These are phyloP conservation scores for Biston stratarius DNA, from an alignment of 2,888 invertebrate genomes.

Conservation along the genomic window DNA sequence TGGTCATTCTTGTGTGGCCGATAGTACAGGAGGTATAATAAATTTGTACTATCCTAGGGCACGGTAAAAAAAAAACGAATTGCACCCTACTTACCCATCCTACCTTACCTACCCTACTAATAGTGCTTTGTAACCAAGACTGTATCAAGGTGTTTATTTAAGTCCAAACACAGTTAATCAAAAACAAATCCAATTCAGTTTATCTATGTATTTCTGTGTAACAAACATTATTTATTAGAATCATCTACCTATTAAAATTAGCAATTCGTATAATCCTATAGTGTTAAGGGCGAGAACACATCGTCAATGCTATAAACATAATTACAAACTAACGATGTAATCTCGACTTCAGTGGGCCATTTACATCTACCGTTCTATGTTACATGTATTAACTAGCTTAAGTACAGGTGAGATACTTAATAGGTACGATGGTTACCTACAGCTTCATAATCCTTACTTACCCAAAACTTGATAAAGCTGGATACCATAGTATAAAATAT, in stretches of 20 bases:
- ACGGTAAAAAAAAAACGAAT: too few species aligned
- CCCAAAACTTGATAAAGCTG: constrained; percentile 34
- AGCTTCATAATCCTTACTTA: constrained; percentile 14
- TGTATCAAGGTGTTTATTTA: too few species aligned
- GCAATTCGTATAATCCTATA: constrained; percentile 62
- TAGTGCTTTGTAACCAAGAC: too few species aligned
- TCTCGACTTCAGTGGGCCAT: constrained; percentile 50
- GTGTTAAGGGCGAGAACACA: constrained; percentile 61
- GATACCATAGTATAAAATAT: constrained; percentile 26
- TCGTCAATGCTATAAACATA: constrained; percentile 45
- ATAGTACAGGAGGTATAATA: too few species aligned
- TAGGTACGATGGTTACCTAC: constrained; percentile 16
- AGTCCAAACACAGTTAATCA: too few species aligned
- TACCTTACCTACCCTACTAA: too few species aligned
- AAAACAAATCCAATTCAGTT: constrained; percentile 60
- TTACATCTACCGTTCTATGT: constrained; percentile 45
- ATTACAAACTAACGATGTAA: constrained; percentile 46
- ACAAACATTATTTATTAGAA: constrained; percentile 81
- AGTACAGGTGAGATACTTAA: constrained; percentile 17
- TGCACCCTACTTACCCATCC: too few species aligned
- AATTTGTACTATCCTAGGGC: too few species aligned
- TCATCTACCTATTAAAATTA: constrained; percentile 74
- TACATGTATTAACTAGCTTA: constrained; percentile 34
- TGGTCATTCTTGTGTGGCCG: too few species aligned
- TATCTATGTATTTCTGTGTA: constrained; percentile 82